Evolutionary conservation across 2,797 vertebrate species (phyloP).

Genomic region (Phoeniculus purpureus): DNA sequence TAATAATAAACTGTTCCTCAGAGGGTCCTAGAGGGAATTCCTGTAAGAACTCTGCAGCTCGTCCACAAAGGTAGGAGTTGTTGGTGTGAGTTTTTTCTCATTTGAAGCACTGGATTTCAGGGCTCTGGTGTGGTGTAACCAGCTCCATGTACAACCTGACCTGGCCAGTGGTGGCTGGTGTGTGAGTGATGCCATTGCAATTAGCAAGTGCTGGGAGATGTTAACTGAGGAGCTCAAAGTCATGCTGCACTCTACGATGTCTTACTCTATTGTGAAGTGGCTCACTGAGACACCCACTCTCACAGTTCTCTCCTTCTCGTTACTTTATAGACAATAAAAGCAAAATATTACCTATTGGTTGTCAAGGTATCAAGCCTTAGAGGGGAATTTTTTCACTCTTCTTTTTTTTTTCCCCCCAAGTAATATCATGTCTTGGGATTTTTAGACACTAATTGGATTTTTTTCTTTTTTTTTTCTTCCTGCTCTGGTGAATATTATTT

Average conservation of each 20-base stretch:
- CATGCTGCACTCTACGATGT: not conserved
- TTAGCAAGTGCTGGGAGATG: not conserved
- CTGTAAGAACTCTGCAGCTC: not conserved
- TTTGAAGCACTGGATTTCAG: not conserved
- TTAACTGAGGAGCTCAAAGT: not conserved
- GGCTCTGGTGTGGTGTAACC: not conserved
- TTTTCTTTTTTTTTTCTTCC: not conserved
- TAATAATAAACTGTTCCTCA: not conserved
- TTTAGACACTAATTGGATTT: conserved; percentile 51
- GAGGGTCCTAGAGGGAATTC: not conserved
- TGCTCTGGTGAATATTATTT: not conserved
- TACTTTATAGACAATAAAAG: conserved; percentile 51
- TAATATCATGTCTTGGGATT: conserved; percentile 28
- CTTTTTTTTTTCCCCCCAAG: not conserved
- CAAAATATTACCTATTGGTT: conserved; percentile 56
- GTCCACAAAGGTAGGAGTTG: rapidly evolving
- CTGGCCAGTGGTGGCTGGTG: not conserved
- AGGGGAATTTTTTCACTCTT: not conserved
- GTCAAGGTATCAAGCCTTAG: conserved; percentile 52
- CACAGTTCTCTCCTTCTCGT: conserved; percentile 29
- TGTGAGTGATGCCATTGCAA: not conserved
- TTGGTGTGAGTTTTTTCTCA: not conserved
- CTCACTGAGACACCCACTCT: not conserved
- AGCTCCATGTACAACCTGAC: not conserved
- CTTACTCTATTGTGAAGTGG: not conserved